Conservation (phyloP, 2,113 vertebrate genomes). For the Melanostigma gelatinosum region DNA sequence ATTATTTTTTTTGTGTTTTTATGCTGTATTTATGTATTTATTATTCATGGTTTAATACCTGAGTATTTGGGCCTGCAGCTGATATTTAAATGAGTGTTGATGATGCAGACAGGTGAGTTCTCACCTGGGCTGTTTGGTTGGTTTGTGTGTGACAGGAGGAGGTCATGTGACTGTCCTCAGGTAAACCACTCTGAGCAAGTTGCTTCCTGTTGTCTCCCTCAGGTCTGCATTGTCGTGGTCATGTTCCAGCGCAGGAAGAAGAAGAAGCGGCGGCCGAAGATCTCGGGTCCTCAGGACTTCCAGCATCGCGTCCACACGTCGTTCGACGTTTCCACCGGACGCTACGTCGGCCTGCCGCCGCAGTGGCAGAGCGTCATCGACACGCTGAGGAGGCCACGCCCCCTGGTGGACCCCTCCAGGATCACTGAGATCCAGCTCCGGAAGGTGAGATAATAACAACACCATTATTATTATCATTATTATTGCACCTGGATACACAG, state of each 20-base stretch:
- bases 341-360: constrained; percentile 90
- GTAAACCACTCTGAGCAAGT: not conserved
- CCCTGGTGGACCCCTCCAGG: constrained; percentile 90
- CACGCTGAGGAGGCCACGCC: constrained; percentile 89
- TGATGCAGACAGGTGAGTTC: constrained; percentile 17
- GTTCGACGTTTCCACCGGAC: constrained; percentile 86
- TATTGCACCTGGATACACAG: too few relatives aligned
- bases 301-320: constrained; percentile 94
- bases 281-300: constrained; percentile 91
- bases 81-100: not conserved
- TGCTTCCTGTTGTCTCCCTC: constrained; percentile 40
- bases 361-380: constrained; percentile 96
- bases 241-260: constrained; percentile 95
- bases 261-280: constrained; percentile 89
- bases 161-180: constrained; percentile 44
- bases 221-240: constrained; percentile 10
- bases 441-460: constrained; percentile 78
- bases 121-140: constrained; percentile 51
- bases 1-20: not conserved
- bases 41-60: too few relatives aligned
- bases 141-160: constrained; percentile 32
- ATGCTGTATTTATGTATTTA: too few relatives aligned
- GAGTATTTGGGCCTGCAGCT: not conserved
- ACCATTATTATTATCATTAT: not conserved
- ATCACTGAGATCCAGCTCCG: constrained; percentile 87